phyloP scores from a whole-genome alignment of 2,797 vertebrate genomes.

The Enteromius afrohamiltoni region DNA sequence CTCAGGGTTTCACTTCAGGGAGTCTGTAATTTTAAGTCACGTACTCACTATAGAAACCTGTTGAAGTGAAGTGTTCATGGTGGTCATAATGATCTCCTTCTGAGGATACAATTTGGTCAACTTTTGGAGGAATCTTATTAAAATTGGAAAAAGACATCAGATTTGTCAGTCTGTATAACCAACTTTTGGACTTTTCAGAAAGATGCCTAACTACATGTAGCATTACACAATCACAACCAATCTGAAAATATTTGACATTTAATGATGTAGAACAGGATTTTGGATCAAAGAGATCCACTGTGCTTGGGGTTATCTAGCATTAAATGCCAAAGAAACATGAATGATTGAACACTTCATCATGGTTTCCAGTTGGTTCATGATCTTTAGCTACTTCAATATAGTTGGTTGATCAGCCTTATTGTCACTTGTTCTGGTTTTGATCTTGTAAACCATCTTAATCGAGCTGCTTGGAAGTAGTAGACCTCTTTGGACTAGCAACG shows the following conservation, averaged over 20 bases:
- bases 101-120: background rate
- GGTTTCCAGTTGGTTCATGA: background rate
- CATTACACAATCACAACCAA: background rate
- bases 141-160: background rate
- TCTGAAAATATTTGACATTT: background rate
- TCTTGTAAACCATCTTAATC: background rate
- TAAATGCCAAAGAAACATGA: background rate
- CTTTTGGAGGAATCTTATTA: background rate
- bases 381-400: background rate
- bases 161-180: background rate
- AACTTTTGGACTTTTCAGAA: background rate
- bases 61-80: background rate
- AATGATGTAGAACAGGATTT: background rate
- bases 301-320: background rate
- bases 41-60: background rate
- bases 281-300: background rate
- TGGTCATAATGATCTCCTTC: constrained; percentile 16
- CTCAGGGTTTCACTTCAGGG: constrained; percentile 12
- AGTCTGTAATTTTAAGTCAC: constrained; percentile 19
- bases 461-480: background rate
- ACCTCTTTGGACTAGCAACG: background rate
- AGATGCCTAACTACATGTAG: background rate
- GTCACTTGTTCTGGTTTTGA: background rate
- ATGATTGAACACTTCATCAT: background rate
- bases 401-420: background rate